Conservation (phyloP, 2,797 vertebrate species). For the Morelia viridis region DNA sequence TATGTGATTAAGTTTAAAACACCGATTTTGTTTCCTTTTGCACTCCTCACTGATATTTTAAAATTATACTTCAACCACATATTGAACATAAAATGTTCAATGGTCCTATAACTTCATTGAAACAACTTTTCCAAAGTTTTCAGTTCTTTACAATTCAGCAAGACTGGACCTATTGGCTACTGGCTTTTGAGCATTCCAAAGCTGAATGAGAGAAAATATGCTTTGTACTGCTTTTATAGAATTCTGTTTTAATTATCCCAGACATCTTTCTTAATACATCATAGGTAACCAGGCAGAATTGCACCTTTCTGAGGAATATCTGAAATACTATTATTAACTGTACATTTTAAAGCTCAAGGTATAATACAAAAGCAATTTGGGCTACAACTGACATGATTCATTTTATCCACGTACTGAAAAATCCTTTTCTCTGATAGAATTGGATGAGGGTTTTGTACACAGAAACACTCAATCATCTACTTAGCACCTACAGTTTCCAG, state of each 20-base stretch:
- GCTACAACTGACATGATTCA: not conserved
- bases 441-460: not conserved
- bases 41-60: too few relatives aligned
- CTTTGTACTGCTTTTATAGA: not conserved
- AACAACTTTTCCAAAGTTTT: too few relatives aligned
- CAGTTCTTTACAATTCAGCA: not conserved
- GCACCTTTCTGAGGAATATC: not conserved
- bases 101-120: too few relatives aligned
- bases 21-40: too few relatives aligned
- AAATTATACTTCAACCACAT: too few relatives aligned
- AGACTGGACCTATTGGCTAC: not conserved
- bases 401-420: not conserved
- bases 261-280: not conserved
- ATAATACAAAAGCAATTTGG: not conserved
- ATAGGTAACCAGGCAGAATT: too few relatives aligned
- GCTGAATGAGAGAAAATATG: not conserved
- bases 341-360: not conserved
- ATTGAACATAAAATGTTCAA: too few relatives aligned
- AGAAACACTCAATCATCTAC: not conserved
- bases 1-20: too few relatives aligned
- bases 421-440: not conserved
- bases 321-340: not conserved
- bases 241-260: not conserved
- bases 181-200: not conserved
- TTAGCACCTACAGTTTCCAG: not conserved